Evolutionary conservation across 2,113 vertebrate genomes (phyloP).

Genomic region (Gallinago media): DNA sequence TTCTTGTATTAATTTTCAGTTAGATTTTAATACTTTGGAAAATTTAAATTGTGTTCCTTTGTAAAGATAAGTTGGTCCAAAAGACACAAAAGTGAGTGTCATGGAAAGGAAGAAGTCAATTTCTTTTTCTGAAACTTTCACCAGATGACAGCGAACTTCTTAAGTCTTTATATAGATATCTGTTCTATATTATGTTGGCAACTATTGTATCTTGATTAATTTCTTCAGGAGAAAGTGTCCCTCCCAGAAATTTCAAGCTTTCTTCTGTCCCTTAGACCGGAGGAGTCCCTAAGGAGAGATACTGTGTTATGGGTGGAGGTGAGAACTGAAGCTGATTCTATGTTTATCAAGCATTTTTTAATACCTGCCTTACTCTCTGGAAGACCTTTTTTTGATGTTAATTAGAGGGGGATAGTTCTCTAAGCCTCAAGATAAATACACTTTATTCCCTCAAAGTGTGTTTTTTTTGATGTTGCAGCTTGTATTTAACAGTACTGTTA

Average conservation of each 20-base stretch:
- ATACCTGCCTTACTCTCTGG: background rate
- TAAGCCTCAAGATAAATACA: background rate
- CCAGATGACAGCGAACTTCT: background rate
- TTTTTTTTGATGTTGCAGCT: background rate
- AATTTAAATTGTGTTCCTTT: background rate
- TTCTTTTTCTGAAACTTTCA: background rate
- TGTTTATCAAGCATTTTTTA: background rate
- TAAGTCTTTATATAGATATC: background rate
- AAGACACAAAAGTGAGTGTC: background rate
- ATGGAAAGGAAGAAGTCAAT: background rate
- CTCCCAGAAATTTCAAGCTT: slow-evolving; percentile 86
- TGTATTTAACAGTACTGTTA: background rate
- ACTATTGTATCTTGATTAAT: background rate
- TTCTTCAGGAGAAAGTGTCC: slow-evolving; percentile 81
- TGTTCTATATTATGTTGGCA: background rate
- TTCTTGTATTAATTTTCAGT: background rate
- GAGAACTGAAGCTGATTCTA: background rate
- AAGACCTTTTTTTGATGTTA: background rate
- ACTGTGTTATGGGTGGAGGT: slow-evolving; percentile 90
- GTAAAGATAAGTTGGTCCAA: background rate
- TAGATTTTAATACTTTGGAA: background rate
- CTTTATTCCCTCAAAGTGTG: background rate
- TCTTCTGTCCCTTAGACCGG: slow-evolving; percentile 83
- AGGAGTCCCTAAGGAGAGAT: slow-evolving; percentile 89
- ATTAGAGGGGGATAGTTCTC: background rate